Conservation (phyloP, 2,888 invertebrate species). For the Aquatica leii region DNA sequence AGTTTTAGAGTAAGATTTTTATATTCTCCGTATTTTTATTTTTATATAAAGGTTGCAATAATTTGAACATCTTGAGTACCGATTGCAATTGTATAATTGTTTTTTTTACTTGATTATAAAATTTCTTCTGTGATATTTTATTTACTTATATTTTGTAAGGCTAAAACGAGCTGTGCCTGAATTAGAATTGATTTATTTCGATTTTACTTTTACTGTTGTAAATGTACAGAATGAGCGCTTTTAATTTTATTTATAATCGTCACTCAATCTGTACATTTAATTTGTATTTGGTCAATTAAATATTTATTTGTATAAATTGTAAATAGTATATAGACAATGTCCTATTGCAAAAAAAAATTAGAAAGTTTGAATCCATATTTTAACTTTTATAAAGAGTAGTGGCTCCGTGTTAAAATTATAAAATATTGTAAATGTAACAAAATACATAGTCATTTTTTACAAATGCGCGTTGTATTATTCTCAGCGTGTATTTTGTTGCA, state of each 20-base stretch:
- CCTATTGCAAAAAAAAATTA: conserved; percentile 19
- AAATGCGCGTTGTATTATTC: background rate
- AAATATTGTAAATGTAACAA: conserved; percentile 1
- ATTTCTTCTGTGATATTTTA: conserved; percentile 27
- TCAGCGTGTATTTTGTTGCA: conserved; percentile 11
- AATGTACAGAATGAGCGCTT: background rate
- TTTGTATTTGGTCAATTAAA: too few relatives aligned
- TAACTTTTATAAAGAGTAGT: conserved; percentile 24
- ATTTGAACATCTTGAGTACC: too few relatives aligned
- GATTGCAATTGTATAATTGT: background rate
- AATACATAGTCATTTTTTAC: background rate
- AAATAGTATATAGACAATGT: conserved; percentile 27
- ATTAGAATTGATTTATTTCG: background rate
- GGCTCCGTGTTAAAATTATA: conserved; percentile 13
- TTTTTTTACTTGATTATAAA: conserved; percentile 6
- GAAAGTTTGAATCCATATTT: conserved; percentile 20
- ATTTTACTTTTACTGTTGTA: conserved; percentile 7
- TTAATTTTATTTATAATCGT: conserved; percentile 3
- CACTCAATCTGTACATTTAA: conserved; percentile 4
- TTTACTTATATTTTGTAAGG: conserved; percentile 11
- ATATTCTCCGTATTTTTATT: conserved; percentile 20
- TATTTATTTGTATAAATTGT: conserved; percentile 16
- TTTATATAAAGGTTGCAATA: conserved; percentile 13
- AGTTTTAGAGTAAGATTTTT: conserved; percentile 29
- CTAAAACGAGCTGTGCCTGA: conserved; percentile 16